Conservation (phyloP, 2,797 vertebrate genomes). For the Emydoidea blandingii region DNA sequence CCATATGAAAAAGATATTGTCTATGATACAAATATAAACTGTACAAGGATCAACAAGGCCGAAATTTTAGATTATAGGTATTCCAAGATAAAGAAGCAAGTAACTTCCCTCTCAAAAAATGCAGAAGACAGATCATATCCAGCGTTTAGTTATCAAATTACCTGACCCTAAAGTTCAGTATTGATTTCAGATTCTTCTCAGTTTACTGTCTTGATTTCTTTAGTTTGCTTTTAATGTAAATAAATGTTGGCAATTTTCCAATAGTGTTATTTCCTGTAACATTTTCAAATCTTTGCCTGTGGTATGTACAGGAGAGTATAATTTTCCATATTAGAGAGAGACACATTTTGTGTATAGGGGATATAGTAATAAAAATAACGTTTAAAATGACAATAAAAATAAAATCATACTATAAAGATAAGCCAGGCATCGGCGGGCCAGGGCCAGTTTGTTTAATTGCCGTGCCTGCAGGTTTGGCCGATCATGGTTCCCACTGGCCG, state of each 20-base stretch:
- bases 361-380: neutral
- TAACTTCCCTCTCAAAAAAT: conserved; percentile 27
- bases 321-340: conserved; percentile 20
- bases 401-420: neutral
- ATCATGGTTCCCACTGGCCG: no score
- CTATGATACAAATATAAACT: conserved; percentile 26
- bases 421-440: neutral
- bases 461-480: no score
- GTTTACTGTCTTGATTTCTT: conserved; percentile 24
- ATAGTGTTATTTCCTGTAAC: conserved; percentile 28
- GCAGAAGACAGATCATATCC: neutral
- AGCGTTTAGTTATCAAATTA: conserved; percentile 41
- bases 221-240: conserved; percentile 33
- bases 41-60: neutral
- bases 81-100: conserved; percentile 8
- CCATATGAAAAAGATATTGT: neutral
- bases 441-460: no score
- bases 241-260: conserved; percentile 20
- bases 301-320: neutral
- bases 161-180: conserved; percentile 38
- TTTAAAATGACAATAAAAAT: neutral
- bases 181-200: conserved; percentile 55
- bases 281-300: conserved; percentile 36
- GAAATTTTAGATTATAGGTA: neutral
- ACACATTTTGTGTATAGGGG: neutral